Percentiles rank a stretch among this genome's conserved stretches.
Evolutionary conservation across 2,888 invertebrate genomes (phyloP).

Genomic region (Eudasyphora cyanicolor): DNA sequence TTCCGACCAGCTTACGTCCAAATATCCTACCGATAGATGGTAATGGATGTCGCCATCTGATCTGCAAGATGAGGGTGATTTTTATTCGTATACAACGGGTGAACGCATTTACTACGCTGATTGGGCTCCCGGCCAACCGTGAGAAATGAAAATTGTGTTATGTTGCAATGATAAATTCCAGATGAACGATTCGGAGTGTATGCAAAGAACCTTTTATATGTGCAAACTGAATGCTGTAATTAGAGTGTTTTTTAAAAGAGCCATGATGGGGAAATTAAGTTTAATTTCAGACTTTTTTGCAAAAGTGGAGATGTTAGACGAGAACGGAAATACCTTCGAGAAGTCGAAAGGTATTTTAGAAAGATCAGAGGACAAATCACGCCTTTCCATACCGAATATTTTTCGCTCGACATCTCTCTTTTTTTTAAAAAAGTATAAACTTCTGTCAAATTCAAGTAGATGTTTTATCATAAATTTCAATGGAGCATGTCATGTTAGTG

Average conservation of each 20-base stretch:
- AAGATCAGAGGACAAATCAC: too few species aligned
- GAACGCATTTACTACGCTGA: neutral
- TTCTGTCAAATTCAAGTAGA: too few species aligned
- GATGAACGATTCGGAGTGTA: conserved; percentile 73
- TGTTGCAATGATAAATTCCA: conserved; percentile 67
- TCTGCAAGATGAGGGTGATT: neutral
- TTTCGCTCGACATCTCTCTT: too few species aligned
- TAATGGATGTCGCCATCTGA: conserved; percentile 68
- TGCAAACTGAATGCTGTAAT: conserved; percentile 63
- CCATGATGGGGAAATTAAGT: too few species aligned
- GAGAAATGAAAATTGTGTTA: conserved; percentile 72
- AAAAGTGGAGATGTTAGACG: too few species aligned
- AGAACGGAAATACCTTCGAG: too few species aligned
- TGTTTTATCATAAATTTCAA: too few species aligned
- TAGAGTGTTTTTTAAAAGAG: conserved; percentile 42
- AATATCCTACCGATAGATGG: conserved; percentile 68
- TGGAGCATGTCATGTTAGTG: too few species aligned
- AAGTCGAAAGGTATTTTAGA: too few species aligned
- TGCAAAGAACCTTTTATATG: conserved; percentile 69
- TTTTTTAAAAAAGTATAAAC: too few species aligned
- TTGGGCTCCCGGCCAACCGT: conserved; percentile 43
- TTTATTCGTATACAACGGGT: neutral
- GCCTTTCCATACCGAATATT: too few species aligned
- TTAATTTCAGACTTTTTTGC: too few species aligned
- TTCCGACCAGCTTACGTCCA: conserved; percentile 68